These are phyloP conservation scores for Podargus strigoides DNA, from an alignment of 2,797 vertebrate genomes.

Conservation along the genomic window DNA sequence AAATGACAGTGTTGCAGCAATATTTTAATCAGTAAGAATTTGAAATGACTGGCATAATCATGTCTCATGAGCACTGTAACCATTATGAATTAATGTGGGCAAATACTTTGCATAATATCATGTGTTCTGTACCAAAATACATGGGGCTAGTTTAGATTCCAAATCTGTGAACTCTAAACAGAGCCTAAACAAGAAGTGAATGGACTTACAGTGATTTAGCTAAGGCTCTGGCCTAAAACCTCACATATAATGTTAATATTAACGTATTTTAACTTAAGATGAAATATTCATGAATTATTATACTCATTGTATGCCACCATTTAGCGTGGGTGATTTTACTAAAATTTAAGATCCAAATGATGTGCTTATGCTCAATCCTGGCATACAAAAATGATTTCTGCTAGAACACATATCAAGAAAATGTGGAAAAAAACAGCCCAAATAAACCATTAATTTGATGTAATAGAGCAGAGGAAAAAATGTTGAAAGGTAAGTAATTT, in stretches of 20 bases:
- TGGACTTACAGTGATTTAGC: background rate
- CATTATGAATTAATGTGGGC: background rate
- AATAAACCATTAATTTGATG: background rate
- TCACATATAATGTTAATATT: background rate
- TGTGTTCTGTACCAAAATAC: background rate
- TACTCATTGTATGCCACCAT: background rate
- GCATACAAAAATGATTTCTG: background rate
- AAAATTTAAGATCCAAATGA: background rate
- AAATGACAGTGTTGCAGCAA: background rate
- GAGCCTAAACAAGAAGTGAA: background rate
- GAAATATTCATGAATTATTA: background rate
- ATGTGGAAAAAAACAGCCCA: fast-evolving
- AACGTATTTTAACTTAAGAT: background rate
- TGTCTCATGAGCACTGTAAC: background rate
- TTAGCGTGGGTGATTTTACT: background rate
- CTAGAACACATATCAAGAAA: background rate
- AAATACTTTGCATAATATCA: background rate
- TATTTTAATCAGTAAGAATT: slow-evolving; percentile 14
- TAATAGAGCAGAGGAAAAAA: background rate
- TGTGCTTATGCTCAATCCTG: background rate
- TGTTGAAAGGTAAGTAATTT: background rate
- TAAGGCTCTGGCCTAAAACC: background rate
- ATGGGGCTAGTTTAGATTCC: background rate
- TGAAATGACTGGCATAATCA: background rate
- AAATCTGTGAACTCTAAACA: background rate